Evolutionary conservation across 2,888 invertebrate species (phyloP).

Genomic region (Zaprionus lineosus): DNA sequence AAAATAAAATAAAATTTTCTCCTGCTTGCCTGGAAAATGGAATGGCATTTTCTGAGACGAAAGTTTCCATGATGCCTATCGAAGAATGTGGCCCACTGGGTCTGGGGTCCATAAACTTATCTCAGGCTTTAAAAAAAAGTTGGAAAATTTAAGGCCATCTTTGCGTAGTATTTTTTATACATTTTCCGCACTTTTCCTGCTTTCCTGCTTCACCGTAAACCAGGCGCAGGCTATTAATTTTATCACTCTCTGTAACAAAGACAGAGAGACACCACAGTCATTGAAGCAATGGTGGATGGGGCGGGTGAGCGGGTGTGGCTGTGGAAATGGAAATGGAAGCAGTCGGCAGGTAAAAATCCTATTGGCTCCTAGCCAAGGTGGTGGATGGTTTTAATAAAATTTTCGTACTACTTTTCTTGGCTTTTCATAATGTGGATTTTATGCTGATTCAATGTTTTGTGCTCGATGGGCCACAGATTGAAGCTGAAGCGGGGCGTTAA

Average conservation of each 20-base stretch:
- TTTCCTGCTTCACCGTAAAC: conserved; percentile 54
- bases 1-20: too few relatives aligned
- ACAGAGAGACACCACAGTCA: conserved; percentile 31
- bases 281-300: too few relatives aligned
- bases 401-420: conserved; percentile 32
- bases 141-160: conserved; percentile 50
- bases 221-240: conserved; percentile 77
- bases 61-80: conserved; percentile 62
- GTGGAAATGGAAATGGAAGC: not conserved
- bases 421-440: conserved; percentile 75
- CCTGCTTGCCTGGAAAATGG: conserved; percentile 25
- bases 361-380: conserved; percentile 39
- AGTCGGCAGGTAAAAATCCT: conserved; percentile 36
- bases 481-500: conserved; percentile 67
- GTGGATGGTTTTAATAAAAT: conserved; percentile 63
- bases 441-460: conserved; percentile 75
- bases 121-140: conserved; percentile 18
- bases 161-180: conserved; percentile 46
- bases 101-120: conserved; percentile 63
- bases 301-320: not conserved
- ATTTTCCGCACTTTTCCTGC: too few relatives aligned
- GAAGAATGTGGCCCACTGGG: conserved; percentile 15
- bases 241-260: conserved; percentile 55
- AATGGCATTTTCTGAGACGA: conserved; percentile 48
- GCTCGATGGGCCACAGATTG: conserved; percentile 52